phyloP scores from a whole-genome alignment of 2,797 vertebrate genomes.

The Leptoclinus maculatus region DNA sequence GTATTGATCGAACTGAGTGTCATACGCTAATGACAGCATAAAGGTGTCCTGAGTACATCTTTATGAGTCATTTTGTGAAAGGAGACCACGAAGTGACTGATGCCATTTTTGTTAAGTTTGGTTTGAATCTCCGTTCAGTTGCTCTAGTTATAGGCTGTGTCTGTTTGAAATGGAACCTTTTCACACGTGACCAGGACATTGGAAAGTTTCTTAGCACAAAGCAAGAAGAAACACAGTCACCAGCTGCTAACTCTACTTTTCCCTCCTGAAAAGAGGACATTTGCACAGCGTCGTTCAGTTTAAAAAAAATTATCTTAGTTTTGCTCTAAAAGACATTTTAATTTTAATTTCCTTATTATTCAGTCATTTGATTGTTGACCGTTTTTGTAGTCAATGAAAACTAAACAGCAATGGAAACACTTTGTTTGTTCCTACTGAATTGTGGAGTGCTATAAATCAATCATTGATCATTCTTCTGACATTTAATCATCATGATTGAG shows the following conservation, averaged over 20 bases:
- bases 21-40: constrained; percentile 13
- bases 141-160: neutral
- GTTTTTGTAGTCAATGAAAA: too few relatives aligned
- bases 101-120: constrained; percentile 2
- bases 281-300: neutral
- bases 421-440: too few relatives aligned
- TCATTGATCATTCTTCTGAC: too few relatives aligned
- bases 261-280: neutral
- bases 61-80: constrained; percentile 37
- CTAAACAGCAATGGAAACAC: too few relatives aligned
- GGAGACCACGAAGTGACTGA: neutral
- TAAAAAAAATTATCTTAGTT: too few relatives aligned
- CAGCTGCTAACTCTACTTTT: neutral
- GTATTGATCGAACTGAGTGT: constrained; percentile 39
- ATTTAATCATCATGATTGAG: too few relatives aligned
- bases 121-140: neutral
- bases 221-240: neutral
- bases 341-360: too few relatives aligned
- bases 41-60: neutral
- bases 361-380: too few relatives aligned
- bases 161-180: constrained; percentile 2
- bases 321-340: too few relatives aligned
- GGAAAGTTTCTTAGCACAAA: neutral
- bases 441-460: too few relatives aligned
- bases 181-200: neutral